Evolutionary conservation across 2,888 invertebrate genomes (phyloP), one percentile per base, ranked within the genome.

Genomic region (Xanthia icteritia): DNA sequence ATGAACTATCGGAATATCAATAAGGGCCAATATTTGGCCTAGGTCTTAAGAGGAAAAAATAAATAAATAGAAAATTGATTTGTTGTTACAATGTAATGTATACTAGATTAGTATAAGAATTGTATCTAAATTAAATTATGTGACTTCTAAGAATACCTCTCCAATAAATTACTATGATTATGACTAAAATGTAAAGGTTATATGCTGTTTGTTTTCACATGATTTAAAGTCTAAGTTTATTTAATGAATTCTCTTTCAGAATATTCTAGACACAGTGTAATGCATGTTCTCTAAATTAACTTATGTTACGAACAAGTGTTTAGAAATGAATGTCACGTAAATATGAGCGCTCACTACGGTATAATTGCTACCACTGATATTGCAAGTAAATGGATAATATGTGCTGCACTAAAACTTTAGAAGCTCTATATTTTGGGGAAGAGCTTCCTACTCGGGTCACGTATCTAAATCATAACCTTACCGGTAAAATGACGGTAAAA

Each of bases 401-500:
- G 76, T 77, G 79, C 56, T 82, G 80, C 81, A 83, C 75, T 86
- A 83, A 84, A 87, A 83, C 65, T 70, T 84, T 75, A 76, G 75
- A 68, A 54, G 66, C 70, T 71, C 58, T 77, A 75, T 64, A 80
- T 79, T 79, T 81, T 51, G 68, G 42, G 36, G 31, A 45, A 76
- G 74, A 72, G 73, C 66, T 78, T 83, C 60, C 51, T 61, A 89
- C 70, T 45, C 87, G 5, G 72, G 82, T 85, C 90, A 89, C 90
- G 89, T 86, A 48, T 65, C 63, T 78, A 88, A 88, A 88, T 89
- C 85, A 89, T 90, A 90, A 86, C 82, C 73, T 78, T 70, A 69
- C 71, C 56, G 61, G 77, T 58, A 68, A 76, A 86, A 82, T 79
- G 17, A 15, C 36, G 23, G 51, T 76, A 64, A 76, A 63, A 81